Percentiles rank a stretch among this genome's conserved stretches.
Evolutionary conservation across 1,140 invertebrate genomes (phyloP).

Genomic region (Andricus grossulariae): DNA sequence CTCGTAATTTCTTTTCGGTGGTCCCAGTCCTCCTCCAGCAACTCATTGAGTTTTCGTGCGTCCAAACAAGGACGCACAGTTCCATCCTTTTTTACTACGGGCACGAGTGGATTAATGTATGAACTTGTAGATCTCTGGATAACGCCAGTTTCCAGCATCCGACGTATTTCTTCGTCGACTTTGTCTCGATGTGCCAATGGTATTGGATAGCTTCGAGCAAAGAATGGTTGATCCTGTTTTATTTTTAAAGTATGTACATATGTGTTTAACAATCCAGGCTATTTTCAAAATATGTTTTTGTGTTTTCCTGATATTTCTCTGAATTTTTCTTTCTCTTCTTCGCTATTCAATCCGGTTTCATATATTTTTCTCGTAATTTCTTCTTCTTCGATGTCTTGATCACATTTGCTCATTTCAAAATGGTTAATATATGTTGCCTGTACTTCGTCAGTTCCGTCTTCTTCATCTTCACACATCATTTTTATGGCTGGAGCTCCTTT

Average conservation of each 20-base stretch:
- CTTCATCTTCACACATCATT: too few species aligned
- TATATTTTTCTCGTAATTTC: too few species aligned
- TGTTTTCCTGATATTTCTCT: neutral
- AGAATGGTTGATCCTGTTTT: neutral
- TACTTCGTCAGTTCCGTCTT: too few species aligned
- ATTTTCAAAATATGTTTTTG: neutral
- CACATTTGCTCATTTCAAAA: too few species aligned
- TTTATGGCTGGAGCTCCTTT: too few species aligned
- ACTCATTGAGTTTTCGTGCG: constrained; percentile 58
- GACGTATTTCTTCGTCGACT: constrained; percentile 33
- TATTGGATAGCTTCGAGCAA: neutral
- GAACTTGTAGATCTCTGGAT: constrained; percentile 50
- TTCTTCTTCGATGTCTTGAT: too few species aligned
- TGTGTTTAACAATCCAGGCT: neutral
- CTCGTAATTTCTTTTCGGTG: too few species aligned
- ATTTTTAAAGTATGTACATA: neutral
- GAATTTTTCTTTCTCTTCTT: neutral
- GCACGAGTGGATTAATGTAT: constrained; percentile 59
- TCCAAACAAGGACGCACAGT: constrained; percentile 48
- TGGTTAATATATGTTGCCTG: too few species aligned
- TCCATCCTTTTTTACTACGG: constrained; percentile 52
- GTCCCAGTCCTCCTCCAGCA: constrained; percentile 52
- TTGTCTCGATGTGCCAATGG: constrained; percentile 35
- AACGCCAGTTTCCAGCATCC: too few species aligned
- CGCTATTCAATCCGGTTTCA: too few species aligned